phyloP scores from a whole-genome alignment of 2,113 vertebrate species.

The Barbus barbus region DNA sequence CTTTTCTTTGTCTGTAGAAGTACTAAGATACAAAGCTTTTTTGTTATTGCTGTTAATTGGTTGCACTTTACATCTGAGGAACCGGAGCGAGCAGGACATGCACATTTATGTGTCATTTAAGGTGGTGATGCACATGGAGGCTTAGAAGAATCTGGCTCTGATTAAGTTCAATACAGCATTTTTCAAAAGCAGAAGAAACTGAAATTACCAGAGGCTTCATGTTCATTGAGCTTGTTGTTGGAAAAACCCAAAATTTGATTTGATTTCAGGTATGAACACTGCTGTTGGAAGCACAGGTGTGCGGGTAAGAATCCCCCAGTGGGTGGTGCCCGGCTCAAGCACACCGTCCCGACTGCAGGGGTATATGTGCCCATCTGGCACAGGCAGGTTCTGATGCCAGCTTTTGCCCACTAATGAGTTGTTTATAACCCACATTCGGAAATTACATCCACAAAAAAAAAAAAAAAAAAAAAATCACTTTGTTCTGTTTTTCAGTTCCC shows the following conservation, averaged over 20 bases:
- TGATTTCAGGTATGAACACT: not conserved
- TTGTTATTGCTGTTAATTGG: too few species aligned
- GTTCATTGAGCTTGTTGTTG: too few species aligned
- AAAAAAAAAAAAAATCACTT: not conserved
- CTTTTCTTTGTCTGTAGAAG: not conserved
- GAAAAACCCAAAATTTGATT: too few species aligned
- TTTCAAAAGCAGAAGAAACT: too few species aligned
- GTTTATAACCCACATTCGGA: slow-evolving; percentile 20
- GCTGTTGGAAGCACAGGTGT: slow-evolving; percentile 14
- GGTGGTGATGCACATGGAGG: slow-evolving; percentile 35
- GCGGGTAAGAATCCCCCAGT: slow-evolving; percentile 27
- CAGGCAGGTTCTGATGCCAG: slow-evolving; percentile 13
- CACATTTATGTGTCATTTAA: not conserved
- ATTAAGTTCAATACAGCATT: slow-evolving; percentile 54
- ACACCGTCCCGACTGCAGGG: slow-evolving; percentile 37
- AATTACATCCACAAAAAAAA: not conserved
- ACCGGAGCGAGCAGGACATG: not conserved
- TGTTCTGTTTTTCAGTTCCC: slow-evolving; percentile 2
- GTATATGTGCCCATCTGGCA: slow-evolving; percentile 45
- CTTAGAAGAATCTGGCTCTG: slow-evolving; percentile 62
- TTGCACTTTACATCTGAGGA: too few species aligned
- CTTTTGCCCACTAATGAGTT: slow-evolving; percentile 41
- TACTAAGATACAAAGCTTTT: not conserved
- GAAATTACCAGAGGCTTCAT: not conserved
- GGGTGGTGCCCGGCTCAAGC: slow-evolving; percentile 22